phyloP scores from a whole-genome alignment of 1,140 invertebrate species.

The Hypsibius dujardini region DNA sequence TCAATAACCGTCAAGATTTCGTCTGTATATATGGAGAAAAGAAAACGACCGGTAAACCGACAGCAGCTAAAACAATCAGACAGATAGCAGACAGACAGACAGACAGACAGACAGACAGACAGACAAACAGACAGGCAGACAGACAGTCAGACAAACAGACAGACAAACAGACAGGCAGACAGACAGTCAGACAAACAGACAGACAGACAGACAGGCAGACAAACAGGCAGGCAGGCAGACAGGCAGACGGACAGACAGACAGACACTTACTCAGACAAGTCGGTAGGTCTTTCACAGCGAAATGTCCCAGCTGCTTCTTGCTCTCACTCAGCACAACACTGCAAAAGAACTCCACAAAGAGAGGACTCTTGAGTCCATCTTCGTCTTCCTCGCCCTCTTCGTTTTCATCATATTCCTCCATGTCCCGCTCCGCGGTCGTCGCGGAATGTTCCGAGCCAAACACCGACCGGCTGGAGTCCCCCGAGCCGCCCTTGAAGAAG shows the following conservation, averaged over 20 bases:
- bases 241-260: too few relatives aligned
- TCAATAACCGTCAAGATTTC: slow-evolving; percentile 33
- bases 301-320: slow-evolving; percentile 25
- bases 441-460: neutral
- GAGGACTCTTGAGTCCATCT: slow-evolving; percentile 35
- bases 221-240: too few relatives aligned
- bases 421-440: slow-evolving; percentile 19
- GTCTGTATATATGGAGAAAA: slow-evolving; percentile 24
- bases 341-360: slow-evolving; percentile 45
- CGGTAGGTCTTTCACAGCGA: slow-evolving; percentile 30
- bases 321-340: slow-evolving; percentile 27
- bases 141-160: too few relatives aligned
- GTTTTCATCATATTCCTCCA: slow-evolving; percentile 20
- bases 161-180: too few relatives aligned
- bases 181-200: too few relatives aligned
- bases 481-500: neutral
- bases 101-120: too few relatives aligned
- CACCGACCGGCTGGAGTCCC: neutral
- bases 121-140: too few relatives aligned
- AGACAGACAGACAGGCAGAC: too few relatives aligned
- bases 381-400: slow-evolving; percentile 21
- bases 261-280: slow-evolving; percentile 34
- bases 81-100: too few relatives aligned
- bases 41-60: too few relatives aligned
- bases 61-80: too few relatives aligned